These are phyloP conservation scores for Machimus atricapillus DNA, from an alignment of 2,888 invertebrate species.

Conservation along the genomic window DNA sequence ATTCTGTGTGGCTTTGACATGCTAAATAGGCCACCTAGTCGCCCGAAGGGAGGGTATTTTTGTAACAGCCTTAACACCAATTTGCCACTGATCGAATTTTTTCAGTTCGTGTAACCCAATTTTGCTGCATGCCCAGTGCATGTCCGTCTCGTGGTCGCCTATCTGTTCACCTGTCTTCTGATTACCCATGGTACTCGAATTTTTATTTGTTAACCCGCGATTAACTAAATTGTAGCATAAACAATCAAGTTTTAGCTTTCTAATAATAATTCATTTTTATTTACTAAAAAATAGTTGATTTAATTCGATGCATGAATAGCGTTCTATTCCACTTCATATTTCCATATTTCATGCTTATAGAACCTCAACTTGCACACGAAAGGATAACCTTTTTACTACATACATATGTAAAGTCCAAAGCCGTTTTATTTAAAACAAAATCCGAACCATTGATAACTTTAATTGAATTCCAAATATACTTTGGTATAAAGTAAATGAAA, in stretches of 20 bases:
- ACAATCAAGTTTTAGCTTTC: neutral
- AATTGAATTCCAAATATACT: no score
- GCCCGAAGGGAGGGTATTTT: neutral
- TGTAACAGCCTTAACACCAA: slow-evolving; percentile 6
- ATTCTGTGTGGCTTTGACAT: slow-evolving; percentile 1
- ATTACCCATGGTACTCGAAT: neutral
- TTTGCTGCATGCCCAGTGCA: neutral
- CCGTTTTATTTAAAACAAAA: no score
- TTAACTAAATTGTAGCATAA: neutral
- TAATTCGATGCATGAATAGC: no score
- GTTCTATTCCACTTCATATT: no score
- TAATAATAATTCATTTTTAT: neutral
- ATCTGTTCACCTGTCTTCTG: neutral
- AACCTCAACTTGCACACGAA: no score
- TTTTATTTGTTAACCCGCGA: neutral
- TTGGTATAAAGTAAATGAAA: no score
- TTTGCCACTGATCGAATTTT: neutral
- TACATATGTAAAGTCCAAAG: no score
- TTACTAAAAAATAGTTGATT: neutral
- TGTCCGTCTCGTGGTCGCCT: neutral
- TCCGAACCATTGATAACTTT: no score
- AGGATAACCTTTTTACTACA: no score
- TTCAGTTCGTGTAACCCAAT: neutral
- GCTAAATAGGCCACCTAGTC: neutral
- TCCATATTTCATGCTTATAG: no score